Evolutionary conservation across 2,888 invertebrate species (phyloP).

Genomic region (Carterocephalus palaemon): DNA sequence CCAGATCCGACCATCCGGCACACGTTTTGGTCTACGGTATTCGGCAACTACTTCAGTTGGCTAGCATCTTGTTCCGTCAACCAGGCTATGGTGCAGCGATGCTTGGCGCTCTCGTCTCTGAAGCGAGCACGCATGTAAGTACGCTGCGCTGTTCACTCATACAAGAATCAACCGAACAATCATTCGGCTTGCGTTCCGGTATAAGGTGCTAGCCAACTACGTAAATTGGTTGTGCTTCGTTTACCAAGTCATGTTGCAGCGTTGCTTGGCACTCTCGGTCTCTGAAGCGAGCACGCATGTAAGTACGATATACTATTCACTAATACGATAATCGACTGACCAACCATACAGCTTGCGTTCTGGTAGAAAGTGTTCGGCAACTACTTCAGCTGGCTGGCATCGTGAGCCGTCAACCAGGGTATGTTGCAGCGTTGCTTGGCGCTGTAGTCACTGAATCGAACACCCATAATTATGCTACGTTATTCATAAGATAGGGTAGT

Average conservation of each 20-base stretch:
- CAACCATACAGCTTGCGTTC: slow-evolving; percentile 87
- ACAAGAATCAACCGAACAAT: too few species aligned
- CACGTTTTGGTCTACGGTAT: slow-evolving; percentile 87
- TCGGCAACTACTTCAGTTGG: slow-evolving; percentile 90
- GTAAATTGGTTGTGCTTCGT: slow-evolving; percentile 90
- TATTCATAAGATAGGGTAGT: too few species aligned
- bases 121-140: slow-evolving; percentile 84
- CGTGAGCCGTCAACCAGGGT: slow-evolving; percentile 90
- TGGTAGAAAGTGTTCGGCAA: slow-evolving; percentile 89
- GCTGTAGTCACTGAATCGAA: slow-evolving; percentile 83
- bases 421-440: slow-evolving; percentile 92
- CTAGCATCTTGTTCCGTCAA: slow-evolving; percentile 89
- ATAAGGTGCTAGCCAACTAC: slow-evolving; percentile 86
- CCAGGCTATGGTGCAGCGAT: slow-evolving; percentile 92
- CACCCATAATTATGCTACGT: slow-evolving; percentile 78
- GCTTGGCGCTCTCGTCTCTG: slow-evolving; percentile 86
- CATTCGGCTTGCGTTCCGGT: slow-evolving; percentile 89
- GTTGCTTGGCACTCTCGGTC: slow-evolving; percentile 88
- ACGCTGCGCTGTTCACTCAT: slow-evolving; percentile 16
- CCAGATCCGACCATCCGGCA: slow-evolving; percentile 87
- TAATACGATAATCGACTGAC: too few species aligned
- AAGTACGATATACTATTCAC: slow-evolving; percentile 52
- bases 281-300: slow-evolving; percentile 84
- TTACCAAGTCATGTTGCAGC: slow-evolving; percentile 92
- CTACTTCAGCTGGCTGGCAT: slow-evolving; percentile 89